Evolutionary conservation across 2,113 vertebrate genomes (phyloP).

Genomic region (Erythrolamprus reginae): DNA sequence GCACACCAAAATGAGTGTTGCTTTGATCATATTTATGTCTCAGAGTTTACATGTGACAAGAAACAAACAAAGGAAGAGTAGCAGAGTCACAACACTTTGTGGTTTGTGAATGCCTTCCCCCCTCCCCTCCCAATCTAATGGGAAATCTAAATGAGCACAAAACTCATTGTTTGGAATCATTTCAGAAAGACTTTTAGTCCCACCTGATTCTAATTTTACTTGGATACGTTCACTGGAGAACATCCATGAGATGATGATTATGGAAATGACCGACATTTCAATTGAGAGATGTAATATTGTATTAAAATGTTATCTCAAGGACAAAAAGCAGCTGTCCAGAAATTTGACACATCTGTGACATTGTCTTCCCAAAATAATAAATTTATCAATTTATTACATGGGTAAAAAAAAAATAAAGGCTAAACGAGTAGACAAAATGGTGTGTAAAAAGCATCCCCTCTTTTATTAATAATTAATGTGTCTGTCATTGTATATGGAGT

Average conservation of each 20-base stretch:
- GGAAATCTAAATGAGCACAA: neutral
- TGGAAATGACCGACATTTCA: neutral
- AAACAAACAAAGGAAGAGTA: neutral
- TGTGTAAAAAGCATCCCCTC: conserved; percentile 20
- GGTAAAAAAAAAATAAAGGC: conserved; percentile 20
- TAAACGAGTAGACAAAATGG: conserved; percentile 18
- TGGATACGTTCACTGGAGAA: neutral
- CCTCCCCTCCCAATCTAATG: neutral
- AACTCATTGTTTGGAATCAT: neutral
- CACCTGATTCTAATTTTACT: neutral
- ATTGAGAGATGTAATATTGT: neutral
- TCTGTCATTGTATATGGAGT: conserved; percentile 29
- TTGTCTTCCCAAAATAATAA: conserved; percentile 35
- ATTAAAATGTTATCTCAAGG: neutral
- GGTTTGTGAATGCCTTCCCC: neutral
- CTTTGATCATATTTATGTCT: neutral
- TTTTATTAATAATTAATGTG: conserved; percentile 33
- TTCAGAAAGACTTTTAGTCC: neutral
- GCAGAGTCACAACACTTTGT: neutral
- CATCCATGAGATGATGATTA: neutral
- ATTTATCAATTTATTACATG: conserved; percentile 2
- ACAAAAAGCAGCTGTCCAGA: neutral
- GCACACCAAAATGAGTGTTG: neutral
- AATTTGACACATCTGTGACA: neutral
- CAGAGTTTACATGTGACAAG: neutral